These are phyloP conservation scores for Otocyon megalotis DNA, from an alignment of 2,113 vertebrate species.

Conservation along the genomic window DNA sequence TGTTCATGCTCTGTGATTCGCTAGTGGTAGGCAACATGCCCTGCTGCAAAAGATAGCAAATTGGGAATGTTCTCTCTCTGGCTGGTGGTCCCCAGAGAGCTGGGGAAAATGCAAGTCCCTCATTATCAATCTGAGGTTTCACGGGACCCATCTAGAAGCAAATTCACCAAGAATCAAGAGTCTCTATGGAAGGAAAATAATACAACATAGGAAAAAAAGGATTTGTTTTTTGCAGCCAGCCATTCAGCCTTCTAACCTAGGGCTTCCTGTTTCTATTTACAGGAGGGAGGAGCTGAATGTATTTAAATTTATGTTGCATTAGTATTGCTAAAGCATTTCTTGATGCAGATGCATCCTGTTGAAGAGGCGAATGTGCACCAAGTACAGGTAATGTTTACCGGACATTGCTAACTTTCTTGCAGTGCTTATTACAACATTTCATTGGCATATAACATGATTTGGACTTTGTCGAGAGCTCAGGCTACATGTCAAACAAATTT, in stretches of 20 bases:
- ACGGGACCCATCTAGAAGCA: conserved; percentile 16
- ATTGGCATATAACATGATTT: conserved; percentile 21
- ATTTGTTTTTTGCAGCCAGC: not conserved
- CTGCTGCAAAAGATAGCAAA: conserved; percentile 23
- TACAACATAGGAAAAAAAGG: not conserved
- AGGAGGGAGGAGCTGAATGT: not conserved
- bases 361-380: not conserved
- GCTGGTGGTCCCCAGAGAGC: not conserved
- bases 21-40: not conserved
- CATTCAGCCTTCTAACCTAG: not conserved
- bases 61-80: not conserved
- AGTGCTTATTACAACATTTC: conserved; percentile 17
- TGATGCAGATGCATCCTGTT: not conserved
- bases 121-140: conserved; percentile 23
- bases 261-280: conserved; percentile 9
- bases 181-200: conserved; percentile 44
- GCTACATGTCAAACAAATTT: conserved; percentile 44
- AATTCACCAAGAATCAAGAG: conserved; percentile 21
- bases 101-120: not conserved
- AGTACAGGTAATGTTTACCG: not conserved
- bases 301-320: not conserved
- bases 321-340: not conserved
- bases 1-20: conserved; percentile 20
- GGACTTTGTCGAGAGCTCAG: conserved; percentile 22
- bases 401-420: conserved; percentile 20